A percentile compares a stretch with the other conserved stretches of the same genome.
These are phyloP conservation scores for Mycalesis mineus DNA, from an alignment of 2,888 invertebrate genomes.

Conservation along the genomic window DNA sequence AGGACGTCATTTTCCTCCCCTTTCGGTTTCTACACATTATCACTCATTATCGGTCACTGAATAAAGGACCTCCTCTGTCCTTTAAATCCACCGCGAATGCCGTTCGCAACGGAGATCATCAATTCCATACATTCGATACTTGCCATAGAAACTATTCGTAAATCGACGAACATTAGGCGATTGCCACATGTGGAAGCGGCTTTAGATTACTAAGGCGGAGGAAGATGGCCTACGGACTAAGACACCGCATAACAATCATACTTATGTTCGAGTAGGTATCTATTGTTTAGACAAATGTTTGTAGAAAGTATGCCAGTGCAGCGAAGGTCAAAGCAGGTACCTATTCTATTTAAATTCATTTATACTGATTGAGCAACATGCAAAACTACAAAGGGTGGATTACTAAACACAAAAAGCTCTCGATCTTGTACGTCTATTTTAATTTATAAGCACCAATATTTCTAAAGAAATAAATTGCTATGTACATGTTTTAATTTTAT, in stretches of 20 bases:
- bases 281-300: background rate
- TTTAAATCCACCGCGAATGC: too few species aligned
- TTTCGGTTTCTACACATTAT: too few species aligned
- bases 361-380: constrained; percentile 11
- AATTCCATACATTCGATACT: too few species aligned
- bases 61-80: too few species aligned
- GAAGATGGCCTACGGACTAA: background rate
- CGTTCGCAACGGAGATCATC: too few species aligned
- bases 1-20: too few species aligned
- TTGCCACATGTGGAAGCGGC: too few species aligned
- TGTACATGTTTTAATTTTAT: background rate
- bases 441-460: background rate
- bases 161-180: too few species aligned
- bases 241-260: background rate
- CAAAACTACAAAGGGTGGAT: background rate
- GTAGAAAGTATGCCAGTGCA: constrained; percentile 40
- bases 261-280: too few species aligned
- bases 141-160: too few species aligned
- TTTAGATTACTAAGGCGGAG: too few species aligned
- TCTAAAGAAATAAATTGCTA: background rate
- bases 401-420: background rate
- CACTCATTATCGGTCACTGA: too few species aligned
- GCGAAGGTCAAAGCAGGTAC: constrained; percentile 25
- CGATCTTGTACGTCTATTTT: background rate
- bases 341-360: constrained; percentile 22